phyloP scores from a whole-genome alignment of 2,797 vertebrate species.

The Mareca penelope region DNA sequence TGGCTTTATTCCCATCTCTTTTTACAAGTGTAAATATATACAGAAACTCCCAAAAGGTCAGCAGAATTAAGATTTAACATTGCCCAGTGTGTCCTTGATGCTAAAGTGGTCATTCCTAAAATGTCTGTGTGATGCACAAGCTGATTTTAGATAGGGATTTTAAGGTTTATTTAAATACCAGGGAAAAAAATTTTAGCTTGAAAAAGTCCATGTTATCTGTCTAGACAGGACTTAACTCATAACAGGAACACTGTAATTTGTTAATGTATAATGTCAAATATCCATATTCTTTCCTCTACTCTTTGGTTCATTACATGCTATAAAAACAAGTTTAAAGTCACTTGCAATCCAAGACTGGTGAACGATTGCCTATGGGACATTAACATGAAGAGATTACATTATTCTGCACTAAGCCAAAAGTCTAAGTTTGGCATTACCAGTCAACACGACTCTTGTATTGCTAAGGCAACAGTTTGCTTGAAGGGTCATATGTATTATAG shows the following conservation, averaged over 20 bases:
- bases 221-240: background rate
- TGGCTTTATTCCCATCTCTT: background rate
- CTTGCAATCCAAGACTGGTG: background rate
- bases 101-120: background rate
- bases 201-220: background rate
- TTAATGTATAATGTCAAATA: background rate
- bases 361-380: background rate
- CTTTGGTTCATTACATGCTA: background rate
- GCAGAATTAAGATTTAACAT: background rate
- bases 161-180: background rate
- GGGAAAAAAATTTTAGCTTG: background rate
- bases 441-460: background rate
- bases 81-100: background rate
- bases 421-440: background rate
- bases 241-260: background rate
- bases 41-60: background rate
- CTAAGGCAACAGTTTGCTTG: slow-evolving; percentile 40
- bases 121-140: background rate
- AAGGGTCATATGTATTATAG: background rate
- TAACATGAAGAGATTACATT: background rate
- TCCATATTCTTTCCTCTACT: background rate
- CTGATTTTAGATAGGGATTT: background rate
- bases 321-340: background rate
- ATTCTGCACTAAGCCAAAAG: background rate
- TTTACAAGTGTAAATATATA: background rate